A percentile compares a stretch with the other conserved stretches of the same genome.
Conservation (phyloP, 2,888 invertebrate species). For the Oegoconia quadripuncta region DNA sequence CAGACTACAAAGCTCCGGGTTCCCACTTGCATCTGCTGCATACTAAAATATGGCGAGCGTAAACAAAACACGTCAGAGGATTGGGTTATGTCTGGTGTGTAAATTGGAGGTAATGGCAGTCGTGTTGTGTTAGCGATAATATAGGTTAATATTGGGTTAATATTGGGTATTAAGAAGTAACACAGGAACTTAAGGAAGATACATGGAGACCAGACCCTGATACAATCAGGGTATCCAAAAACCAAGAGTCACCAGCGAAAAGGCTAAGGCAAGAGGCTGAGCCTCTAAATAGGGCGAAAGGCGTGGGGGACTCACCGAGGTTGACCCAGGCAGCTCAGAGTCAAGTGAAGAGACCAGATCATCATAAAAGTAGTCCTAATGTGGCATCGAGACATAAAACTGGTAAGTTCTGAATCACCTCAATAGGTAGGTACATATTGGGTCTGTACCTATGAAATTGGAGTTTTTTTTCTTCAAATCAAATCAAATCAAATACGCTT, state of each 20-base stretch:
- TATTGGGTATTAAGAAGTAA: too few relatives aligned
- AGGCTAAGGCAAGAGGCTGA: slow-evolving; percentile 68
- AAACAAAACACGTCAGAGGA: slow-evolving; percentile 3
- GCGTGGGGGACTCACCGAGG: slow-evolving; percentile 59
- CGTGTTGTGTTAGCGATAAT: too few relatives aligned
- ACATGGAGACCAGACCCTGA: slow-evolving; percentile 68
- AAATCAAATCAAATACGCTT: too few relatives aligned
- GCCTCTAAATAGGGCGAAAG: slow-evolving; percentile 65
- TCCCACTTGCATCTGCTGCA: background rate
- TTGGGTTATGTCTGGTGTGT: slow-evolving; percentile 4
- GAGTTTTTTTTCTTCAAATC: too few relatives aligned
- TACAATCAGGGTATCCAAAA: slow-evolving; percentile 57
- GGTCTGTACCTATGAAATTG: too few relatives aligned
- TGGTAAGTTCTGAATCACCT: too few relatives aligned
- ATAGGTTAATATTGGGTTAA: too few relatives aligned
- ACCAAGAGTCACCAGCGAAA: slow-evolving; percentile 67
- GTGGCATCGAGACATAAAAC: slow-evolving; percentile 75
- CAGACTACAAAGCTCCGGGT: slow-evolving; percentile 2
- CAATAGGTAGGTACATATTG: too few relatives aligned
- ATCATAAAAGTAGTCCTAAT: slow-evolving; percentile 82
- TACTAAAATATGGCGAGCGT: background rate
- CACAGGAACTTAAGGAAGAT: too few relatives aligned
- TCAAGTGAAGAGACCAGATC: slow-evolving; percentile 51
- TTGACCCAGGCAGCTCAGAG: slow-evolving; percentile 55
- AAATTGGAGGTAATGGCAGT: background rate